Evolutionary conservation across 2,888 invertebrate species (phyloP), one percentile per base, ranked within the genome.

Genomic region (Caenorhabditis panamensis): DNA sequence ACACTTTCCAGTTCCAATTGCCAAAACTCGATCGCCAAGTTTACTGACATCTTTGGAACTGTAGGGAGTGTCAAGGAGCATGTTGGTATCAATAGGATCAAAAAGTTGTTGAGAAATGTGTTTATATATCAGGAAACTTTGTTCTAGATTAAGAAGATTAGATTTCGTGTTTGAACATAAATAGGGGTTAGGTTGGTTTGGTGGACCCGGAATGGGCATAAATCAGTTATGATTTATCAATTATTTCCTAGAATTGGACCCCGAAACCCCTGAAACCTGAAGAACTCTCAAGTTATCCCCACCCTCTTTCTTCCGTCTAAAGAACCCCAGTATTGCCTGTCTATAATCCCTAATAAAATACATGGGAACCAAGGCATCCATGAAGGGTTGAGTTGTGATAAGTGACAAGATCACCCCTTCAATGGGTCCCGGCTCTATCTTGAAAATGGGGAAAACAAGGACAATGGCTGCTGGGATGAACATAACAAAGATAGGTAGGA

Each of bases 321-420:
- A 36, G 11, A 36, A 36, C 36, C 36, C 6, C 36, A 36, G n/a
- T 2, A 67, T 53, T 13, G 67, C 49, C 11, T 53, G n/a, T n/a
- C n/a, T 56, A 41, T 77, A 77, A 20, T 77, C 58, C 6, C 49
- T 63, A 18, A 68, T 69, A 16, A 64, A 72, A 47, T 64, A 72
- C 63, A 72, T 72, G 1, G 64, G 63, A 13, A 64, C 72, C 3
- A 72, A 6, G 13, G 72, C 44, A 20, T 72, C 72, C 11, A 72
- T 36, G 16, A 72, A 26, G 2, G 72, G 56, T 18, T 63, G 49
- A 11, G 58, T 58, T 1, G 63, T 49, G 22, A 72, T 63, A 1
- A 64, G 16, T 1, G 64, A 26, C 11, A 64, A 16, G 18, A 72
- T 13, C 2, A 64, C 9, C 0, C 44, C 26, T 31, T 63, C 58